These are phyloP conservation scores for Yoshiicerus persimilis DNA, from an alignment of 1,140 invertebrate species.

Conservation along the genomic window DNA sequence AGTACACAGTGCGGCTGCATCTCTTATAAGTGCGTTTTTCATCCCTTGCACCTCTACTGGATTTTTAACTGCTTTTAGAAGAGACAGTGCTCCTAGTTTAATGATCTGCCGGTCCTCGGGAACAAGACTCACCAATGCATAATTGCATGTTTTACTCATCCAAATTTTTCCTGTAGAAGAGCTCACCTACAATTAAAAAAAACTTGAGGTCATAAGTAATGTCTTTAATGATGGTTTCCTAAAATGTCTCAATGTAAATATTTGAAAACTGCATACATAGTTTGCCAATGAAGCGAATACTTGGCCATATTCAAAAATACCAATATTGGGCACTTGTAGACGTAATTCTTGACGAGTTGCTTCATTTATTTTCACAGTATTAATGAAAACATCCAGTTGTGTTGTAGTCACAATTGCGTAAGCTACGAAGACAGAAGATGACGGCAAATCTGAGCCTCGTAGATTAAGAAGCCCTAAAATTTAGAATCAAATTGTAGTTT, in stretches of 20 bases:
- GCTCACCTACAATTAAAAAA: not conserved
- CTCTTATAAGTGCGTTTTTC: slow-evolving; percentile 76
- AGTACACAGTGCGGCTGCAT: slow-evolving; percentile 88
- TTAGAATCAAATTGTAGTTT: too few species aligned
- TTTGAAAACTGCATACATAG: not conserved
- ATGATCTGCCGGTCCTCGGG: slow-evolving; percentile 59
- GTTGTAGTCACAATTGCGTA: slow-evolving; percentile 70
- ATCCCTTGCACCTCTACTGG: slow-evolving; percentile 82
- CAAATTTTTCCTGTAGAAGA: slow-evolving; percentile 19
- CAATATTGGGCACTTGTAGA: not conserved
- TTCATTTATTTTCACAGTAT: not conserved
- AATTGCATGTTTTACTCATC: slow-evolving; percentile 41
- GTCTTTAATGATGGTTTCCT: not conserved
- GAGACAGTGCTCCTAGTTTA: slow-evolving; percentile 58
- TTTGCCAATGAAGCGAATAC: not conserved
- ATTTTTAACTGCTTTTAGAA: slow-evolving; percentile 92
- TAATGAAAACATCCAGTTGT: slow-evolving; percentile 27
- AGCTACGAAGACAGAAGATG: slow-evolving; percentile 80
- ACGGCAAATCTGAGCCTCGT: slow-evolving; percentile 83
- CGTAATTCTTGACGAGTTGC: not conserved
- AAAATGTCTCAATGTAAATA: not conserved
- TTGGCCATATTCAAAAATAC: not conserved
- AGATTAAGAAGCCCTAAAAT: slow-evolving; percentile 81
- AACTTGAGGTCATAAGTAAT: not conserved
- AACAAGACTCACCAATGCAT: slow-evolving; percentile 55